Conservation (phyloP, 2,888 invertebrate genomes). For the Craniophora ligustri region DNA sequence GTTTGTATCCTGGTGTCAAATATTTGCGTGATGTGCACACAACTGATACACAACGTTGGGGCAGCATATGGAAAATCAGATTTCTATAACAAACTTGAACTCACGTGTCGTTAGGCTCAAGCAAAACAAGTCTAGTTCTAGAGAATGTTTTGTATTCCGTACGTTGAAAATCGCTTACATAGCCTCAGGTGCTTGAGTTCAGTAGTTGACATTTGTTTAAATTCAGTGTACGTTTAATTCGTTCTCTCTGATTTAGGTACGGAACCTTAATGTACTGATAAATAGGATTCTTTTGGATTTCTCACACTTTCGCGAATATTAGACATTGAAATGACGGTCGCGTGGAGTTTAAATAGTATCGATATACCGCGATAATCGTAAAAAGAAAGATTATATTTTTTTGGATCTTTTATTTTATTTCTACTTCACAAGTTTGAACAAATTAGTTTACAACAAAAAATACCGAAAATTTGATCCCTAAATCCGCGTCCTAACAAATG, state of each 20-base stretch:
- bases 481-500: slow-evolving; percentile 2
- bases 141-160: not conserved
- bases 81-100: too few species aligned
- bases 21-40: too few species aligned
- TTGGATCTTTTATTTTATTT: not conserved
- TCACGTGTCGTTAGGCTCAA: too few species aligned
- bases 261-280: not conserved
- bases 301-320: not conserved
- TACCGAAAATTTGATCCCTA: not conserved
- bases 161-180: not conserved
- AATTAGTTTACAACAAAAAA: not conserved
- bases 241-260: slow-evolving; percentile 1
- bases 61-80: too few species aligned
- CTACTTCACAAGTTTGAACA: not conserved
- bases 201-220: not conserved
- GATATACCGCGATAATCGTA: too few species aligned
- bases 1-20: too few species aligned
- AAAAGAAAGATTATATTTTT: too few species aligned
- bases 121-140: not conserved
- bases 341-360: too few species aligned
- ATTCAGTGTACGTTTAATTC: slow-evolving; percentile 2
- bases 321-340: too few species aligned
- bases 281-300: not conserved
- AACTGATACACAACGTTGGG: too few species aligned
- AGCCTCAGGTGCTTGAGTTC: slow-evolving; percentile 3